A percentile compares a stretch with the other conserved stretches of the same genome.
These are phyloP conservation scores for Thymelicus sylvestris DNA, from an alignment of 2,888 invertebrate species.

Conservation along the genomic window DNA sequence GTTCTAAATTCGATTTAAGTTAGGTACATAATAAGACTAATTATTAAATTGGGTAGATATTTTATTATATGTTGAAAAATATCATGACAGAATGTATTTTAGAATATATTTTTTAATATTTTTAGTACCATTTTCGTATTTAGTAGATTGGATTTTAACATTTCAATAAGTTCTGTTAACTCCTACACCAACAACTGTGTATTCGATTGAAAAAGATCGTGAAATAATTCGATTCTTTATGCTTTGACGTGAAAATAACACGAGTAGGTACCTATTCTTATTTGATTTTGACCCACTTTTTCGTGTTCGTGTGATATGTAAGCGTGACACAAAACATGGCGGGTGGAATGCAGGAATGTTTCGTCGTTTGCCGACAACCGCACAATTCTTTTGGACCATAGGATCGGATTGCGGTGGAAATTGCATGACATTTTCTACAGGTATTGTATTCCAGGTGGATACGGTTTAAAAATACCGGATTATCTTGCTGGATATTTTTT, in stretches of 20 bases:
- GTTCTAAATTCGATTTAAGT: no score
- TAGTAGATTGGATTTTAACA: no score
- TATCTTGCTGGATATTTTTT: not conserved
- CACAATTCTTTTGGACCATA: constrained; percentile 29
- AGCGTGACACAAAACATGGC: constrained; percentile 16
- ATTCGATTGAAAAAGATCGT: no score
- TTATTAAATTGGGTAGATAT: no score
- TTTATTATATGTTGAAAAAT: no score
- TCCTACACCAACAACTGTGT: no score
- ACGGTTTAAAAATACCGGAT: constrained; percentile 9
- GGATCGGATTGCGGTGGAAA: constrained; percentile 22
- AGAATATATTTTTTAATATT: no score
- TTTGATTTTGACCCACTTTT: constrained; percentile 20
- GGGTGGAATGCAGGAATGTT: constrained; percentile 22
- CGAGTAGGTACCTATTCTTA: constrained; percentile 18
- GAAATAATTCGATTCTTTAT: not conserved
- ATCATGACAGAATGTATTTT: no score
- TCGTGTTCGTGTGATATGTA: constrained; percentile 22
- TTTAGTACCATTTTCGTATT: no score
- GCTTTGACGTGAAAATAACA: not conserved
- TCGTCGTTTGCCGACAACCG: constrained; percentile 6
- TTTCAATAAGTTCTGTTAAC: no score
- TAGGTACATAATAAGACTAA: no score
- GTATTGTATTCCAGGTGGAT: not conserved
- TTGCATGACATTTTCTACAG: constrained; percentile 23